Percentiles rank a stretch among this genome's conserved stretches.
phyloP scores from a whole-genome alignment of 2,113 vertebrate genomes.

The Entosphenus tridentatus region DNA sequence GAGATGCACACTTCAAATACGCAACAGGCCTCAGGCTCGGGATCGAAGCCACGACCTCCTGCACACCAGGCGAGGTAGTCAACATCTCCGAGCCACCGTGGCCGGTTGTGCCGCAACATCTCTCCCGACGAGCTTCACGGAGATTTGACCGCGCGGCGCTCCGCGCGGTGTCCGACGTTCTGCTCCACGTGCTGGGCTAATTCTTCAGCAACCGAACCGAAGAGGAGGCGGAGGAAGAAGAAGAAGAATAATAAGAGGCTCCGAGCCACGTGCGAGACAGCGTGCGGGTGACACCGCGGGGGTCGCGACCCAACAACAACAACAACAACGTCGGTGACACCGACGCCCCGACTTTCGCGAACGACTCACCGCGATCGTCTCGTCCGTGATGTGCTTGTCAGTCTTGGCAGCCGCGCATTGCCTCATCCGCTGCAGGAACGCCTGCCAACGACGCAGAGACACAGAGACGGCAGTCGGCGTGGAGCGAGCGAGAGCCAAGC shows the following conservation, averaged over 20 bases:
- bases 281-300: neutral
- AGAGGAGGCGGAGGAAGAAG: conserved; percentile 1
- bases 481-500: no score
- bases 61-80: no score
- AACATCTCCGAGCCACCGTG: no score
- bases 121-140: no score
- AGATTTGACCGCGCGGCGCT: no score
- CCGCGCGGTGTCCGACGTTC: neutral
- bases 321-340: neutral
- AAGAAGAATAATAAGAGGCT: neutral
- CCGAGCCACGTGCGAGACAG: neutral
- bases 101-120: no score
- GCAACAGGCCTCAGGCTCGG: no score
- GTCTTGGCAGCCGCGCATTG: conserved; percentile 53
- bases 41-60: no score
- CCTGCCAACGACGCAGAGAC: conserved; percentile 24
- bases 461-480: no score
- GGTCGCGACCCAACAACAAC: neutral
- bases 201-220: neutral
- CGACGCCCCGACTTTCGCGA: neutral
- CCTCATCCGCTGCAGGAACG: conserved; percentile 67
- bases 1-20: no score
- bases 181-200: neutral
- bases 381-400: conserved; percentile 69
- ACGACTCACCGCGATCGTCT: conserved; percentile 64